Percentiles rank a stretch among this genome's conserved stretches.
phyloP scores from a whole-genome alignment of 2,888 invertebrate genomes.

The Torymus tubicola region DNA sequence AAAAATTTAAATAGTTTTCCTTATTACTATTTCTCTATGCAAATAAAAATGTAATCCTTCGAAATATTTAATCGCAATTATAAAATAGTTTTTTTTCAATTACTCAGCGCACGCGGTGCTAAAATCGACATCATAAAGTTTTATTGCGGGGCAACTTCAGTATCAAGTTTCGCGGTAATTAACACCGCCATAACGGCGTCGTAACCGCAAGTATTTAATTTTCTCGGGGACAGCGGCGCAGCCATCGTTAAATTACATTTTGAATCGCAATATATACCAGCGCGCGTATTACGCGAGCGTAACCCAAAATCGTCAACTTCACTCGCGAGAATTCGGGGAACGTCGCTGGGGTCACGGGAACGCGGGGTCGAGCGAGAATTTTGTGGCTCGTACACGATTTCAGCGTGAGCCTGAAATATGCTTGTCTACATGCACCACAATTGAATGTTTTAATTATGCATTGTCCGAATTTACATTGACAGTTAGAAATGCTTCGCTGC shows the following conservation, averaged over 20 bases:
- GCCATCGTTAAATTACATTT: constrained; percentile 23
- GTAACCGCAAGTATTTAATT: constrained; percentile 43
- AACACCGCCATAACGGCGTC: constrained; percentile 23
- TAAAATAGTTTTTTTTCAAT: too few relatives aligned
- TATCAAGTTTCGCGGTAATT: constrained; percentile 8
- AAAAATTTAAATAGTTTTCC: too few relatives aligned
- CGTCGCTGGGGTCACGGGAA: not conserved
- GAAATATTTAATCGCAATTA: too few relatives aligned
- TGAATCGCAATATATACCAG: constrained; percentile 9
- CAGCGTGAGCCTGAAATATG: too few relatives aligned
- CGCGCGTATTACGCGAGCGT: not conserved
- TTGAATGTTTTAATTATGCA: too few relatives aligned
- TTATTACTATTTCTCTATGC: too few relatives aligned
- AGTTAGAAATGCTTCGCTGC: too few relatives aligned
- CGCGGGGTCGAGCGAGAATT: too few relatives aligned
- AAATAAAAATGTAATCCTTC: too few relatives aligned
- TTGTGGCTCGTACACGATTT: too few relatives aligned
- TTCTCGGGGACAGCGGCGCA: not conserved
- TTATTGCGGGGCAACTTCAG: not conserved
- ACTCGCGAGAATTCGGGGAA: constrained; percentile 16
- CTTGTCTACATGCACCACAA: too few relatives aligned
- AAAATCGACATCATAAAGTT: constrained; percentile 27
- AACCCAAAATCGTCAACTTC: constrained; percentile 18
- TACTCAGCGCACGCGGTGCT: not conserved
- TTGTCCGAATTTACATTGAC: too few relatives aligned